Evolutionary conservation across 1,140 invertebrate species (phyloP).

Genomic region (Whitmania pigra): DNA sequence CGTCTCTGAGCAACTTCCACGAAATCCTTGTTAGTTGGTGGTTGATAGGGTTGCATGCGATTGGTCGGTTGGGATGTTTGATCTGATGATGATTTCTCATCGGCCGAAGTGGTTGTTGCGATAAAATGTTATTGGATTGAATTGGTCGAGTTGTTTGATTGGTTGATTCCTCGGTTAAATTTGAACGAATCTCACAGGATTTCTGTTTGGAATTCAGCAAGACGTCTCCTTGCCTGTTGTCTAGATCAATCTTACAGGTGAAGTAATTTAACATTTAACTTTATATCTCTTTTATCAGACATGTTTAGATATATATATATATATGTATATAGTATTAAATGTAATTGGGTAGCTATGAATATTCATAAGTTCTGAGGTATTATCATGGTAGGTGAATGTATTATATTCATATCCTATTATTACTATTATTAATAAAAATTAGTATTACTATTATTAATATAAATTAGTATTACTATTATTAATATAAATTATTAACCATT

Average conservation of each 20-base stretch:
- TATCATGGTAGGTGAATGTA: too few relatives aligned
- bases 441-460: too few relatives aligned
- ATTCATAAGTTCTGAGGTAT: too few relatives aligned
- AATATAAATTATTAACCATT: neutral
- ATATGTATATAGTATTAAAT: neutral
- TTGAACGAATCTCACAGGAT: conserved; percentile 53
- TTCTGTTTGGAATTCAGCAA: conserved; percentile 86
- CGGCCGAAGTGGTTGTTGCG: too few relatives aligned
- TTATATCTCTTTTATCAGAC: neutral
- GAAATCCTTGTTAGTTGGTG: neutral
- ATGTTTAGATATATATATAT: too few relatives aligned
- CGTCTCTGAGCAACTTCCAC: conserved; percentile 24
- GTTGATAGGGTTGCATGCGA: neutral
- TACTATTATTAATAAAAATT: too few relatives aligned
- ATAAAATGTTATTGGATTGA: too few relatives aligned
- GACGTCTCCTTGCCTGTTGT: conserved; percentile 77
- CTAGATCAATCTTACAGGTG: conserved; percentile 74
- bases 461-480: too few relatives aligned
- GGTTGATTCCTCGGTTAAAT: too few relatives aligned
- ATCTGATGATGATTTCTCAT: conserved; percentile 4
- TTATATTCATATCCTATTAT: too few relatives aligned
- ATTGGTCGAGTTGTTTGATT: too few relatives aligned
- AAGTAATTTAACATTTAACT: neutral
- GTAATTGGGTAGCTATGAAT: too few relatives aligned
- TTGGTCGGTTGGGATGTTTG: neutral